Percentiles rank a stretch among this genome's conserved stretches.
These are phyloP conservation scores for Eupithecia exiguata DNA, from an alignment of 2,888 invertebrate genomes.

Conservation along the genomic window DNA sequence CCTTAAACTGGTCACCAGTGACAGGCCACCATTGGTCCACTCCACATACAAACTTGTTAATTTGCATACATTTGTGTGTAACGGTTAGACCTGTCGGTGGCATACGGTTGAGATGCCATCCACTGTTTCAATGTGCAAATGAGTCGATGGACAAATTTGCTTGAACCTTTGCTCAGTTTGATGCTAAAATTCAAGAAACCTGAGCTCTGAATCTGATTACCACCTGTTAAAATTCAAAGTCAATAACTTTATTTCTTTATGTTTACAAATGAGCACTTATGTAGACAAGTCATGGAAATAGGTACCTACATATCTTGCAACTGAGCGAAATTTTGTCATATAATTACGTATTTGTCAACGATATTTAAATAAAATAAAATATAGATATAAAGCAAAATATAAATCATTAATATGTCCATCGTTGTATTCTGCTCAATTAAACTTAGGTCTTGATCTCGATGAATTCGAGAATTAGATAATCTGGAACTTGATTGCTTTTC, in stretches of 20 bases:
- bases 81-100: conserved; percentile 61
- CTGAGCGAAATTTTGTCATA: neutral
- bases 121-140: neutral
- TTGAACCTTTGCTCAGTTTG: neutral
- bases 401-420: neutral
- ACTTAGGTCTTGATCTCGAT: conserved; percentile 25
- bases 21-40: conserved; percentile 53
- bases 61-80: conserved; percentile 73
- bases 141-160: neutral
- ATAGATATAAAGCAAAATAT: neutral
- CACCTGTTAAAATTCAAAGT: neutral
- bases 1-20: conserved; percentile 40
- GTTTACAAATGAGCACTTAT: too few species aligned
- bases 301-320: neutral
- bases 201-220: neutral
- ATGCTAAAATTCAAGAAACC: neutral
- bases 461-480: conserved; percentile 22
- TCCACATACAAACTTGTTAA: conserved; percentile 66
- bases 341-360: neutral
- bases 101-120: conserved; percentile 22
- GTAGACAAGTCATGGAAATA: neutral
- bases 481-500: conserved; percentile 38
- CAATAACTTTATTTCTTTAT: too few species aligned
- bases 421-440: conserved; percentile 10
- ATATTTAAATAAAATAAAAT: neutral